Evolutionary conservation across 1,140 invertebrate genomes (phyloP), one percentile per base, ranked within the genome.

Genomic region (Brachionus plicatilis): DNA sequence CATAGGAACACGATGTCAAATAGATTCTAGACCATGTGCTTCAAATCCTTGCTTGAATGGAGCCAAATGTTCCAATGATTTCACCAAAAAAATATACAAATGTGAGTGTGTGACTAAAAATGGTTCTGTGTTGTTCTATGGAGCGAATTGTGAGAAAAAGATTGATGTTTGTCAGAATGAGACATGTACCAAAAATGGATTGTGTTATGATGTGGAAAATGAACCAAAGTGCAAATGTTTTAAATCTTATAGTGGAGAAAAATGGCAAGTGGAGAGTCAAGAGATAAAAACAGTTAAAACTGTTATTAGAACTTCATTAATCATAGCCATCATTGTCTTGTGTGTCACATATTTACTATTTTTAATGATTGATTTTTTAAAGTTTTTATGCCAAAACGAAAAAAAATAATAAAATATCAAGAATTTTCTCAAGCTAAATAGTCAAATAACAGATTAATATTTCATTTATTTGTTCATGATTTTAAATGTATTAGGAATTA

Each of bases 151-250:
- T 60, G 24, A 79, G 45, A 27, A 12, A 33, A 60, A 79, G 20
- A 37, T 50, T n/a, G 45, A 79, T 53, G 45, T 79, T 27, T 79
- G 76, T 37, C 1, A 27, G 17, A 60, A 60, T 33, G 45, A 56
- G 27, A 79, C 76, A 17, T 79, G 76, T 37, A 56, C 76, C 1
- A 17, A 24, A 14, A 53, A 79, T 79, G 76, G 76, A 33, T 47
- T 79, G 17, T 79, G 76, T 17, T 37, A 50, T 27, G 45, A 53
- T 17, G 47, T 29, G 7, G 45, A 47, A 14, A 17, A 12, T 50
- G 43, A 56, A 60, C 8, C 76, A 12, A 20, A 56, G 6, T 79
- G 76, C 17, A 53, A 79, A 53, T 79, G 76, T 37, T 79, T 79
- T n/a, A 29, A 79, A 29, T 29, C 27, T 3, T 79, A 79, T 20